These are phyloP conservation scores for Dermatemys mawii DNA, from an alignment of 2,113 vertebrate genomes.

Conservation along the genomic window DNA sequence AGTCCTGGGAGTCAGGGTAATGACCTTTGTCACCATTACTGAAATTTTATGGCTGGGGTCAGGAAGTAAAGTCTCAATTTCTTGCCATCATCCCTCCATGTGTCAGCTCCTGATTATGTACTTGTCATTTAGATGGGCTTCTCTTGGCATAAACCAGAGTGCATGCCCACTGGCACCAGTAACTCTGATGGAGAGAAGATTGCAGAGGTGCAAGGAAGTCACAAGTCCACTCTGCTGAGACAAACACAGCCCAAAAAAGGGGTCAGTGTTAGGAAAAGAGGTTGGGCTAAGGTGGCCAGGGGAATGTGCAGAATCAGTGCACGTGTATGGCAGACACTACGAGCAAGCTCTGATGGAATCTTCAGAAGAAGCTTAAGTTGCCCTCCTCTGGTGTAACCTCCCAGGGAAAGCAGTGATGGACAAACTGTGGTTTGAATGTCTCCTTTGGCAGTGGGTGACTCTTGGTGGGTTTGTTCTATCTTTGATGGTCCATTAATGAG, in stretches of 20 bases:
- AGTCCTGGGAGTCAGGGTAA: background rate
- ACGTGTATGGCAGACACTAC: fast-evolving
- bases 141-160: background rate
- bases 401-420: background rate
- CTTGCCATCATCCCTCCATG: background rate
- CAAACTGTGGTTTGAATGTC: background rate
- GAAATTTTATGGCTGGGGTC: background rate
- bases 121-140: fast-evolving
- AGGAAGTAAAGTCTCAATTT: background rate
- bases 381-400: fast-evolving
- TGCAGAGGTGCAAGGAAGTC: fast-evolving
- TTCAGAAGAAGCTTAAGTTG: background rate
- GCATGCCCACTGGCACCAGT: fast-evolving
- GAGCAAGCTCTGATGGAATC: background rate
- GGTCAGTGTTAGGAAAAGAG: fast-evolving
- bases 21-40: background rate
- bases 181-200: fast-evolving
- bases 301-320: background rate
- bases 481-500: background rate
- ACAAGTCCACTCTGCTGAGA: background rate
- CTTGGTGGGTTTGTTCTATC: background rate
- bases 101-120: fast-evolving
- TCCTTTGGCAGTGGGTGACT: background rate
- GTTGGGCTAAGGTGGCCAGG: fast-evolving
- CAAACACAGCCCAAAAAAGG: background rate